Evolutionary conservation across 2,113 vertebrate species (phyloP), one percentile per base, ranked within the genome.

Genomic region (Pluvialis apricaria): DNA sequence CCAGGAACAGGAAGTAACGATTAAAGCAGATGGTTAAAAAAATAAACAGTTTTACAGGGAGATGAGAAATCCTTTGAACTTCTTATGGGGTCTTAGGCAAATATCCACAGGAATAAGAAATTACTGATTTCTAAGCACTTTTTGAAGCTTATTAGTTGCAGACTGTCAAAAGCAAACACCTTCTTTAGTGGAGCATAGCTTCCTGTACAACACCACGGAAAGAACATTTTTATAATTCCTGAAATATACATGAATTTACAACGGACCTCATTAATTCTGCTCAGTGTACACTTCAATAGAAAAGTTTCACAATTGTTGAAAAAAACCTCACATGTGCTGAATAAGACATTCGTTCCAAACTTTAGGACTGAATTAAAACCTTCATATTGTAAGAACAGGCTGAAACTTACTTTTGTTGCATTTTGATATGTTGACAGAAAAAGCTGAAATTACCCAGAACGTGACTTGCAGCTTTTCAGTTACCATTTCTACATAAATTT

Each of bases 111-210:
- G 60, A 88, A 83, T 66, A 83, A 44, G 12, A 58, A n/a, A 49
- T 80, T 65, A 15, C 62, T 68, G 36, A 78, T 84, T 92, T 24
- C 93, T 64, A 82, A 92, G 84, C 57, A 65, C 34, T 82, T 92
- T 34, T 44, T 31, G 58, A 81, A 80, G 71, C 75, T 90, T 62
- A 44, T 58, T 60, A 87, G 61, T 42, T 72, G 77, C 52, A 92
- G 73, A 42, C 10, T 91, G 66, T 66, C 81, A 91, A 87, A 89
- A 87, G 72, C 21, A 83, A 94, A 70, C 61, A 40, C 17, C 32
- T 84, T 42, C 21, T 49, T 89, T 44, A 86, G 84, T 13, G 61
- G 47, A 89, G 86, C 73, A 82, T 2, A 51, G 36, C 32, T 47
- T 69, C 49, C 38, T 29, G 42, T 54, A 66, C 25, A 68, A 42